Evolutionary conservation across 2,888 invertebrate genomes (phyloP), one percentile per base, ranked within the genome.

Genomic region (Platynereis dumerilii): DNA sequence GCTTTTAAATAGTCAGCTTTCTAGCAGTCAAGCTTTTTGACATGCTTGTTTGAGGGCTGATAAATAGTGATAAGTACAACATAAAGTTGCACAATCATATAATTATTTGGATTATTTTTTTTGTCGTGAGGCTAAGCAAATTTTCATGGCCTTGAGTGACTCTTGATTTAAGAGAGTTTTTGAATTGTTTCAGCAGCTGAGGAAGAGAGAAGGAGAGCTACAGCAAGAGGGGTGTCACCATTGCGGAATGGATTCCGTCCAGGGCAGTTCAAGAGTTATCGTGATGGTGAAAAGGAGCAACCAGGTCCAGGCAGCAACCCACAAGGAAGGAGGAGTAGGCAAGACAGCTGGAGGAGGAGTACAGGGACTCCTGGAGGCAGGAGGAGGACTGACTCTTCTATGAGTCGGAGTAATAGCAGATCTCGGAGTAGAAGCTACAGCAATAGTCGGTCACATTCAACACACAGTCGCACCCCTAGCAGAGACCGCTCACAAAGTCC

Each of bases 401-500:
- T 20, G 67, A 68, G 45, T 67, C 65, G 1, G 67, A 66, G 0
- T 42, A 44, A 58, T 34, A 60, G 60, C 34, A 45, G 59, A 1
- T 65, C 67, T 17, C 34, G 56, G 39, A 53, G 53, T 24, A 34
- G 29, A n/a, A 54, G 54, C 42, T 27, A 48, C 44, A 68, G 67
- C 29, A 67, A 60, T 29, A 68, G 68, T 44, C 58, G 56, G 26
- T 65, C 63, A 28, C 52, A 22, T n/a, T 34, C 44, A 27, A 20
- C 52, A 2, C 58, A 44, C 58, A 44, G 26, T 17, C 58, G 24
- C 5, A 22, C 22, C 20, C 45, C 29, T 24, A 48, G 52, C 3
- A 58, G 67, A 28, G 66, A 66, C 55, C 69, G 53, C 22, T 61
- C 65, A 42, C 64, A 60, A 28, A 62, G 64, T 22, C 27, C 59